Evolutionary conservation across 2,888 invertebrate species (phyloP), one percentile per base, ranked within the genome.

Genomic region (Orthonevra nobilis): DNA sequence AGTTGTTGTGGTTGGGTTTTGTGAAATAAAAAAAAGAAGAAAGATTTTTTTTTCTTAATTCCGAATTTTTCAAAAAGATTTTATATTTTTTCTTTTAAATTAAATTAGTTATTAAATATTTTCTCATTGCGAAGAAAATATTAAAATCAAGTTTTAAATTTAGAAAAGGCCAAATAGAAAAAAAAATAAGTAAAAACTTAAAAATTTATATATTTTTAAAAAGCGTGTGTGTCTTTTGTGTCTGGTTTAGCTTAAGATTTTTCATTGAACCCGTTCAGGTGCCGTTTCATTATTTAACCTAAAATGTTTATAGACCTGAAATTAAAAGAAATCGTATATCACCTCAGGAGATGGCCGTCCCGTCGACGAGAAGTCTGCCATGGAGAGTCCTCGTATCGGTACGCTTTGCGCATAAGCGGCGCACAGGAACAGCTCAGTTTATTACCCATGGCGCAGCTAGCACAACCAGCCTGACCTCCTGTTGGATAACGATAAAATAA

Each of bases 381-480:
- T 89, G 97, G 97, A 89, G 97, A 96, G 90, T 97, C 96, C 90
- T 96, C 97, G 90, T 97, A 96, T 88, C 97, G 94, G 91, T 97
- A 97, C 88, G 96, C 96, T 92, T 97, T 97, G 91, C 97, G 94
- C 90, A 97, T 94, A 89, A 98, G 92, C 86, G 98, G 97, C 87
- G 97, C 97, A 91, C 98, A 98, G 87, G 97, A 96, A 91, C 97
- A 97, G 90, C 96, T 96, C 89, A 98, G 92, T 92, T 98, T 98
- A 92, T 98, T 98, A 90, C 98, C 98, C 98, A 98, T 97, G 89
- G 92, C 91, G 89, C 91, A 92, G 90, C 92, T 89, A 82, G 89
- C 85, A 86, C 89, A 89, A 85, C 88, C 86, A 82, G 86, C 84
- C 86, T 89, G 88, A 86, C 88, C 86, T 86, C 87, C 87, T 88